These are phyloP conservation scores for Cynopterus brachyotis DNA, from an alignment of 2,113 vertebrate species.

Conservation along the genomic window DNA sequence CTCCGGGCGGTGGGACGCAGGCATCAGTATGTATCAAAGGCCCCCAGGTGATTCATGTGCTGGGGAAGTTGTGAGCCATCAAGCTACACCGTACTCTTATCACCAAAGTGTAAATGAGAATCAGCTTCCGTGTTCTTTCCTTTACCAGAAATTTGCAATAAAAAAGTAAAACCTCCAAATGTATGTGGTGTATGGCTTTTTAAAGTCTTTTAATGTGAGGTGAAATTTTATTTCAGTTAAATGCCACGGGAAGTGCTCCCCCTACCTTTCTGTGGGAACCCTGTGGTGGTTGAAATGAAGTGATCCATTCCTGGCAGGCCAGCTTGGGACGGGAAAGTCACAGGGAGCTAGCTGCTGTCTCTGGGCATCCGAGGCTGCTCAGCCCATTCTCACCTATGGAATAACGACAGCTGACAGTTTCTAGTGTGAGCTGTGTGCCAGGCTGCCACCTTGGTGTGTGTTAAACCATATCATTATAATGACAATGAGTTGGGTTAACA, in stretches of 20 bases:
- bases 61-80: neutral
- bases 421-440: too few species aligned
- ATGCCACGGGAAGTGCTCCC: neutral
- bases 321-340: neutral
- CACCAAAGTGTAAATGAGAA: slow-evolving; percentile 63
- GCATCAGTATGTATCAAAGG: neutral
- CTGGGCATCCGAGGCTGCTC: accelerated
- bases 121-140: slow-evolving; percentile 64
- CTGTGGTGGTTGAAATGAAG: neutral
- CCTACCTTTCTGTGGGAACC: neutral
- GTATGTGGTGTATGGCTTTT: neutral
- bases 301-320: neutral
- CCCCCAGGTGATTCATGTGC: neutral
- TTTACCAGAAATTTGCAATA: slow-evolving; percentile 75
- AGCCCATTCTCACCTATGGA: neutral
- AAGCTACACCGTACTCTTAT: neutral
- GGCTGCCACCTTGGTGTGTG: neutral
- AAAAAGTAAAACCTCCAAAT: slow-evolving; percentile 68
- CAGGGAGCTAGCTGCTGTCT: neutral
- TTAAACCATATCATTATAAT: neutral
- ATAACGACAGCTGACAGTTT: accelerated
- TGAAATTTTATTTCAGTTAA: neutral
- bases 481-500: neutral
- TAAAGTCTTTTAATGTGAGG: neutral
- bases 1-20: neutral